A percentile compares a stretch with the other conserved stretches of the same genome.
Conservation (phyloP, 2,113 vertebrate genomes). For the Xiphorhynchus elegans region DNA sequence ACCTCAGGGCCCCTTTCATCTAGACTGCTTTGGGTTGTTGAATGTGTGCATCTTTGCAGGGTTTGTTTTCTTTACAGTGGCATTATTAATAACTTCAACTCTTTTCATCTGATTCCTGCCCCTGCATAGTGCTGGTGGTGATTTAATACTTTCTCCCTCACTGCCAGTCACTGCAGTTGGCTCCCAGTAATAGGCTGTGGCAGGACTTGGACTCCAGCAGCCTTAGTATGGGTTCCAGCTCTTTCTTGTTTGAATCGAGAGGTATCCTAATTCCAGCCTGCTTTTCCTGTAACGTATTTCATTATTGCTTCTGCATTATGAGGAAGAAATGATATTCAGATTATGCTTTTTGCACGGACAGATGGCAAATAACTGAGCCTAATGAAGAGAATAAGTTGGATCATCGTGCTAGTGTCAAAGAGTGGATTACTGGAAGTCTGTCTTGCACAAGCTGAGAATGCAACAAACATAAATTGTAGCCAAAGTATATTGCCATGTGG, state of each 20-base stretch:
- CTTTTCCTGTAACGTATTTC: conserved; percentile 4
- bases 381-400: conserved; percentile 44
- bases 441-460: conserved; percentile 32
- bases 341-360: conserved; percentile 20
- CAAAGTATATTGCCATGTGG: neutral
- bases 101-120: neutral
- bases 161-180: conserved; percentile 3
- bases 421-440: conserved; percentile 34
- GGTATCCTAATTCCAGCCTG: neutral
- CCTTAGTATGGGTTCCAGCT: neutral
- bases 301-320: neutral
- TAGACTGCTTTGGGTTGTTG: neutral
- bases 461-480: conserved; percentile 29
- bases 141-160: neutral
- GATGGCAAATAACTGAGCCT: conserved; percentile 52
- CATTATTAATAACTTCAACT: neutral
- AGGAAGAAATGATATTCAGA: conserved; percentile 32
- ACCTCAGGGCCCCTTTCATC: neutral
- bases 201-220: neutral
- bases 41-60: rapidly evolving
- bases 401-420: conserved; percentile 39
- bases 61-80: neutral
- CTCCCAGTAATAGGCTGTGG: neutral
- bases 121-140: neutral
- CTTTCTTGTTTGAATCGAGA: neutral